These are phyloP conservation scores for Porites lobata DNA, from an alignment of 92 coral and sea anemone species.

Conservation along the genomic window DNA sequence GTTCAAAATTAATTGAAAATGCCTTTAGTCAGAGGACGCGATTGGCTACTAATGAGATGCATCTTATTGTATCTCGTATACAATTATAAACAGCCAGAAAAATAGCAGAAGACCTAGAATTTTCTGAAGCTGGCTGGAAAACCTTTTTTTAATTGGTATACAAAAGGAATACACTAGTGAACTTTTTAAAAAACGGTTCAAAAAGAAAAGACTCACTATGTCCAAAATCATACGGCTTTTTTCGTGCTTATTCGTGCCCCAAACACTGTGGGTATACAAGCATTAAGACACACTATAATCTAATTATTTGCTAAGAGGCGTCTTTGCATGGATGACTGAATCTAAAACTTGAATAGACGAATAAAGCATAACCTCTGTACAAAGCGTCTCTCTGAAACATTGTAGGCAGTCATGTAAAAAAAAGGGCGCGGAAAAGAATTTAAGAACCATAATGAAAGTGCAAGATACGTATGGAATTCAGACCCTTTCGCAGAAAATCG, in stretches of 20 bases:
- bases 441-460: background rate
- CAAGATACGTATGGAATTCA: background rate
- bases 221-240: no score
- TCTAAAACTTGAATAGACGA: background rate
- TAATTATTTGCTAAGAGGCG: background rate
- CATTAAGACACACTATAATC: background rate
- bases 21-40: background rate
- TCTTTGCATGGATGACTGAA: background rate
- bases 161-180: no score
- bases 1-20: background rate
- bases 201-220: background rate
- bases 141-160: background rate
- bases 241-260: no score
- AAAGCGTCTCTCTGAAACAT: background rate
- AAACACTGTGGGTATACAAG: no score
- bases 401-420: constrained; percentile 6
- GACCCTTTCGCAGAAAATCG: background rate
- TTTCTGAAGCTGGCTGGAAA: background rate
- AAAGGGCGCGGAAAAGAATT: background rate
- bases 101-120: background rate
- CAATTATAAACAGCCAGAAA: background rate
- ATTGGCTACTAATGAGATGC: background rate
- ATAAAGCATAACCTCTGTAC: background rate
- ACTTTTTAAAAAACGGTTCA: background rate
- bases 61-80: background rate